Evolutionary conservation across 2,888 invertebrate genomes (phyloP).

Genomic region (Latrodectus hesperus): DNA sequence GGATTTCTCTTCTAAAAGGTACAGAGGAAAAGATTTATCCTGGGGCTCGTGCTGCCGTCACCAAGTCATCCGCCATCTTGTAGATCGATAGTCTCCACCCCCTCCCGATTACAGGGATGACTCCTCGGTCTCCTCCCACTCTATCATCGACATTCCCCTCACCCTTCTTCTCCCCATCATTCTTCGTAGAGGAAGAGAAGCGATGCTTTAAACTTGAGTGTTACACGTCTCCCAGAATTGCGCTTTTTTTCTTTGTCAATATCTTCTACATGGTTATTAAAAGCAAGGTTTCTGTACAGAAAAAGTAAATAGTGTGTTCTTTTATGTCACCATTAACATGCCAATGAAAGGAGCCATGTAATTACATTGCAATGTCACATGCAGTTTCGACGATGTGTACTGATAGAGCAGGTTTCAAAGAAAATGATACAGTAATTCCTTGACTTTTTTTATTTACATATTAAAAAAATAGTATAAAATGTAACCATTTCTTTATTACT

Average conservation of each 20-base stretch:
- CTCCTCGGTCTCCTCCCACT: slow-evolving; percentile 60
- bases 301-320: too few relatives aligned
- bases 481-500: too few relatives aligned
- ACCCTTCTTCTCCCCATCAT: background rate
- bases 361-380: too few relatives aligned
- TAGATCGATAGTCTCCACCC: slow-evolving; percentile 61
- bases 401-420: too few relatives aligned
- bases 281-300: too few relatives aligned
- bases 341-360: too few relatives aligned
- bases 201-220: background rate
- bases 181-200: slow-evolving; percentile 4
- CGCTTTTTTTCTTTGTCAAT: background rate
- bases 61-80: slow-evolving; percentile 69
- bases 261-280: too few relatives aligned
- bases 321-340: too few relatives aligned
- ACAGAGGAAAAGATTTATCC: slow-evolving; percentile 46
- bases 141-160: slow-evolving; percentile 44
- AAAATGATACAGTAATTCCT: too few relatives aligned
- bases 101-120: slow-evolving; percentile 56
- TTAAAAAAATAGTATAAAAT: too few relatives aligned
- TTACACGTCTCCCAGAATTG: background rate
- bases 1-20: slow-evolving; percentile 25
- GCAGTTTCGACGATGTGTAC: too few relatives aligned
- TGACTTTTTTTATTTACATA: too few relatives aligned
- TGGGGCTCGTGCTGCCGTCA: slow-evolving; percentile 45